phyloP scores from a whole-genome alignment of 2,797 vertebrate genomes.

The Amazona finschi region DNA sequence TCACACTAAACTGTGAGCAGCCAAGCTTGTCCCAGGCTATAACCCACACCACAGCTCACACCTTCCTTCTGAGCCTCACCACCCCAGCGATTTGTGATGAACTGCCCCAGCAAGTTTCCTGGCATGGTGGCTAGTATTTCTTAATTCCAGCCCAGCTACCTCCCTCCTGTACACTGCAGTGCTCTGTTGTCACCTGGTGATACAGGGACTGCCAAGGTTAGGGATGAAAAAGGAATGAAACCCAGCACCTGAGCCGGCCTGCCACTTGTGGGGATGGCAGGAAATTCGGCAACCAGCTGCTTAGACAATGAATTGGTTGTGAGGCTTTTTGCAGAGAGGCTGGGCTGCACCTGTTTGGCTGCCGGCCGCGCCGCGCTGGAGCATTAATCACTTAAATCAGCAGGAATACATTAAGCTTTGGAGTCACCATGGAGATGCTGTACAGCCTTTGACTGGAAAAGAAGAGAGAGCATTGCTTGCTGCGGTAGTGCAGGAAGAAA shows the following conservation, averaged over 20 bases:
- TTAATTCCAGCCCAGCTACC: neutral
- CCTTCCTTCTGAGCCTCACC: neutral
- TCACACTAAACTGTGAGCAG: accelerated
- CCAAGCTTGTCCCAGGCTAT: neutral
- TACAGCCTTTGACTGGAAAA: neutral
- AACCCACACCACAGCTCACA: neutral
- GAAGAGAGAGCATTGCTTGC: neutral
- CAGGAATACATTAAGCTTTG: conserved; percentile 59
- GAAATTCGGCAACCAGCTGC: neutral
- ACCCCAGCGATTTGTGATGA: neutral
- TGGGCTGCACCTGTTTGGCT: conserved; percentile 28
- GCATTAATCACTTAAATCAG: conserved; percentile 67
- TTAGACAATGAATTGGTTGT: conserved; percentile 6
- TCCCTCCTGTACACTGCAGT: accelerated
- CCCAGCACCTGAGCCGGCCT: neutral
- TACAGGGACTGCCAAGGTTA: neutral
- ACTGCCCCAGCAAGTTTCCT: neutral
- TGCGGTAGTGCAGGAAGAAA: neutral
- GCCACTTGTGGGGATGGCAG: neutral
- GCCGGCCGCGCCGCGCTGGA: neutral
- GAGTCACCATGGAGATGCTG: conserved; percentile 59
- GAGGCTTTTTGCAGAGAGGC: conserved; percentile 20
- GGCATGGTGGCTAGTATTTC: neutral
- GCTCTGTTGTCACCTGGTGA: conserved; percentile 5
- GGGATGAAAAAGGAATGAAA: neutral